phyloP scores from a whole-genome alignment of 2,888 invertebrate genomes.

The Nephrotoma flavescens region DNA sequence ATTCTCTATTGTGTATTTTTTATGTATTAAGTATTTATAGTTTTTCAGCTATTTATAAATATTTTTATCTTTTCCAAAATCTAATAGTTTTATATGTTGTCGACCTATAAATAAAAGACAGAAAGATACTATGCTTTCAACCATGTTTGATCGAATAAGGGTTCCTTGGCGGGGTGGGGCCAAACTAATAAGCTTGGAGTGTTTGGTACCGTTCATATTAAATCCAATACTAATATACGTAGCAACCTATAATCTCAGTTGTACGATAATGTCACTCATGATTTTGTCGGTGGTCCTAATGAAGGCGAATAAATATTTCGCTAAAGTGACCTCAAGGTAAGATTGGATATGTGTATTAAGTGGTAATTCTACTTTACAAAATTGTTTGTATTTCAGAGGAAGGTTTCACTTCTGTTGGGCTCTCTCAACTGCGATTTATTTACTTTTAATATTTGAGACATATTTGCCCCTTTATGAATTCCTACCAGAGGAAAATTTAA shows the following conservation, averaged over 20 bases:
- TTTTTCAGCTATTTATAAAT: neutral
- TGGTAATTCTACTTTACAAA: too few species aligned
- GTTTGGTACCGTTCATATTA: slow-evolving; percentile 34
- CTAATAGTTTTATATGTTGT: slow-evolving; percentile 18
- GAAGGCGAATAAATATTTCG: slow-evolving; percentile 19
- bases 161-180: slow-evolving; percentile 45
- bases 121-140: slow-evolving; percentile 27
- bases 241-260: slow-evolving; percentile 32
- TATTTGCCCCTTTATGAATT: slow-evolving; percentile 61
- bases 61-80: neutral
- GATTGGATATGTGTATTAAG: neutral
- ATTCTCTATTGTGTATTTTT: neutral
- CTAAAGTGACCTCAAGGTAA: slow-evolving; percentile 8
- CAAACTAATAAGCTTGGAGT: slow-evolving; percentile 36
- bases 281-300: slow-evolving; percentile 13
- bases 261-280: slow-evolving; percentile 7
- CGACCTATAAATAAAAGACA: slow-evolving; percentile 19
- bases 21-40: neutral
- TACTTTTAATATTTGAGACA: slow-evolving; percentile 55
- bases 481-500: slow-evolving; percentile 45
- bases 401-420: slow-evolving; percentile 67
- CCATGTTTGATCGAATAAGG: slow-evolving; percentile 38
- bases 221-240: slow-evolving; percentile 34
- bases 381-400: slow-evolving; percentile 19
- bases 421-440: slow-evolving; percentile 45